Base-by-base conservation (phyloP, 2,888 invertebrate species). In the Ceramica pisi region DNA sequence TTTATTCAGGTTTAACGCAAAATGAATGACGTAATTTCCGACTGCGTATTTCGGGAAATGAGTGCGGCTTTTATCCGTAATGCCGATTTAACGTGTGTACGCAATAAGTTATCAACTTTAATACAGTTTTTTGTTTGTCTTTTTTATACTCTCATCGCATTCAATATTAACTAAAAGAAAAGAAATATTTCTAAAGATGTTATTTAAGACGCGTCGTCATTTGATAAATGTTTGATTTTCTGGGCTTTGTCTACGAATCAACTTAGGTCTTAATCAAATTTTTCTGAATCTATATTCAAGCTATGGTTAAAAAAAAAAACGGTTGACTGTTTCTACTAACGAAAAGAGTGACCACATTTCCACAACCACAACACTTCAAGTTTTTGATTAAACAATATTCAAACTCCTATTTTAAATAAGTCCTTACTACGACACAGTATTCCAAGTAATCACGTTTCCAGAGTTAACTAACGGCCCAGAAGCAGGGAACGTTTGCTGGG, bases 1-100 rank as follows among this genome's bases (percentile, higher is more conserved):
- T 67, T 61, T 69, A 63, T 75, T 53, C 16, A 41, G 53, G 70
- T 50, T 64, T 50, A 44, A 56, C 26, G 23, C n/a, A 50, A 60
- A 71, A 60, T 71, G 5, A 44, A 60, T 71, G 55, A 64, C 46
- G 60, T 67, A 51, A 64, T 73, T 73, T 50, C 48, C 38, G 50
- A 26, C 26, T 16, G 26, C 41, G 53, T 38, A 61, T 65, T 71
- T 44, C 23, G n/a, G 31, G 57, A 76, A 76, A 61, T 70, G 50
- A 75, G 41, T 41, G 14, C 12, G 38, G 3, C 19, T 46, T 71
- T 73, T 51, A 50, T 26, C 23, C 50, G 6, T 75, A 57, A 66
- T 66, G n/a, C 38, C 21, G 9, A 35, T 56, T 41, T 64, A n/a
- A 59, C n/a, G 8, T 48, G 41, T 23, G 31, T 41, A n/a, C 5